These are phyloP conservation scores for Leguminivora glycinivorella DNA, from an alignment of 1,140 invertebrate species.

Conservation along the genomic window DNA sequence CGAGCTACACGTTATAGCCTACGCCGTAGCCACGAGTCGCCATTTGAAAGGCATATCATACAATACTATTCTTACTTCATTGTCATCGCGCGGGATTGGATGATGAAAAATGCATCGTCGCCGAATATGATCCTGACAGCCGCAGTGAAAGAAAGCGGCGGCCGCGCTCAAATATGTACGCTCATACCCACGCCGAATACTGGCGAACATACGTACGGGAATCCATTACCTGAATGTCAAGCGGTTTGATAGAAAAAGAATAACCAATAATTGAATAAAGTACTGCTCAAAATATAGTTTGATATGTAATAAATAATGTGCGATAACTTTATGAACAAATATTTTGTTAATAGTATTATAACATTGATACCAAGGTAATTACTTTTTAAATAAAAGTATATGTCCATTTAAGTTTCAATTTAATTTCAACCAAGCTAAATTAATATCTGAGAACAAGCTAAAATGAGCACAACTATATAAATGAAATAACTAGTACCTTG, in stretches of 20 bases:
- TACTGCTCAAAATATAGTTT: background rate
- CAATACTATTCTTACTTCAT: constrained; percentile 42
- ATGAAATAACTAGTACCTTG: too few species aligned
- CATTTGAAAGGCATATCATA: constrained; percentile 19
- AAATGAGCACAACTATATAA: too few species aligned
- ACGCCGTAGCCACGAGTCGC: background rate
- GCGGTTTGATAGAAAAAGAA: background rate
- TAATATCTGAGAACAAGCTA: too few species aligned
- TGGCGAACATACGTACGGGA: constrained; percentile 27
- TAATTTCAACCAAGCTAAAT: too few species aligned
- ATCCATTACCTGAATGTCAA: constrained; percentile 1
- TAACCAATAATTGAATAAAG: background rate
- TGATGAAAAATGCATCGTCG: constrained; percentile 59
- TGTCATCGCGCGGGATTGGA: constrained; percentile 52
- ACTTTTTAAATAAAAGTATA: too few species aligned
- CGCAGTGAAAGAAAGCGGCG: constrained; percentile 44
- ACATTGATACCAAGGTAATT: too few species aligned
- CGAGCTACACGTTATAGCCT: background rate
- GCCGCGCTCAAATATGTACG: constrained; percentile 40
- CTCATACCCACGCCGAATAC: constrained; percentile 35
- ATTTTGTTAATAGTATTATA: background rate
- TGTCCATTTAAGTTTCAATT: too few species aligned
- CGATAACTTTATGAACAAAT: background rate
- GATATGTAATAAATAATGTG: background rate
- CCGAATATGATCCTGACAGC: constrained; percentile 54